Conservation (phyloP, 2,797 vertebrate species). For the Enteromius radiatus region DNA sequence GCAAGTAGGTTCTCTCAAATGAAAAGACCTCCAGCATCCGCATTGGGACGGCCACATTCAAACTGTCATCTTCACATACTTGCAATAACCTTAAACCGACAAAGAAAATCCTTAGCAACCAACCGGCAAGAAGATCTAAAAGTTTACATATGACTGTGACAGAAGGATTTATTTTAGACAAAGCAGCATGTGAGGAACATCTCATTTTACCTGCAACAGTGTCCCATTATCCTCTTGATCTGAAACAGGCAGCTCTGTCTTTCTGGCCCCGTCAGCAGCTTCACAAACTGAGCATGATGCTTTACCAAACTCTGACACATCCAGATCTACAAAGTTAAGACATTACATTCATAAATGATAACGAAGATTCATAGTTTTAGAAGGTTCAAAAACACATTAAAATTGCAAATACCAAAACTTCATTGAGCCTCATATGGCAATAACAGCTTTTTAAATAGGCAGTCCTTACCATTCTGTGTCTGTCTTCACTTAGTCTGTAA, state of each 20-base stretch:
- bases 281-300: constrained; percentile 88
- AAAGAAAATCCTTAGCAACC: background rate
- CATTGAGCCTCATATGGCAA: background rate
- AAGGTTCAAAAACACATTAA: background rate
- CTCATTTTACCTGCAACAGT: constrained; percentile 77
- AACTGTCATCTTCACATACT: constrained; percentile 85
- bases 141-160: background rate
- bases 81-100: constrained; percentile 83
- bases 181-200: background rate
- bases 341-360: constrained; percentile 1
- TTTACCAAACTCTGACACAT: constrained; percentile 95
- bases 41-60: constrained; percentile 96
- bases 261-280: constrained; percentile 87
- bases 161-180: background rate
- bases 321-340: constrained; percentile 84
- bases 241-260: constrained; percentile 93
- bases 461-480: constrained; percentile 88
- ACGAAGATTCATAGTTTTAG: background rate
- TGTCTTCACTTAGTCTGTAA: constrained; percentile 91
- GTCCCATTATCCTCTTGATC: constrained; percentile 93
- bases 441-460: background rate
- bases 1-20: constrained; percentile 90
- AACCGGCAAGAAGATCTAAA: constrained; percentile 5
- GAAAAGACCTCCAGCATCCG: constrained; percentile 97
- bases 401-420: background rate